These are phyloP conservation scores for Drosophila aff. DNA, from an alignment of 1,140 invertebrate genomes.

Conservation along the genomic window DNA sequence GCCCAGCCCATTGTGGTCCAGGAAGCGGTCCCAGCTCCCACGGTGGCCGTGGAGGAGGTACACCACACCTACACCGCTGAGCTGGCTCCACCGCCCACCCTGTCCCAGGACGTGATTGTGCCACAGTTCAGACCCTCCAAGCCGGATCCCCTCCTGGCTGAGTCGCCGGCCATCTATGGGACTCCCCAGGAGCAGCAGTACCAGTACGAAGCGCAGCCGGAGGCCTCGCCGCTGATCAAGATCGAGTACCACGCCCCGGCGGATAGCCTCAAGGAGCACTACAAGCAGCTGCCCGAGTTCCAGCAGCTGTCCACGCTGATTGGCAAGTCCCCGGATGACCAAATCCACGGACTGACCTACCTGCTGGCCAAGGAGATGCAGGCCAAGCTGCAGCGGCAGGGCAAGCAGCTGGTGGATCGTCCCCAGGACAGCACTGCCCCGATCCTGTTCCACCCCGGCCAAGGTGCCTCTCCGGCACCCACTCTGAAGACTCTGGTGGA, in stretches of 20 bases:
- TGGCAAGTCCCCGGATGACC: slow-evolving; percentile 81
- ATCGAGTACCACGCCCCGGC: slow-evolving; percentile 74
- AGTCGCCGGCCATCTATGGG: slow-evolving; percentile 45
- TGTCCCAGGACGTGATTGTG: slow-evolving; percentile 10
- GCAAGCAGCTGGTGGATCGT: slow-evolving; percentile 61
- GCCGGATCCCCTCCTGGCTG: slow-evolving; percentile 62
- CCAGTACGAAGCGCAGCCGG: slow-evolving; percentile 53
- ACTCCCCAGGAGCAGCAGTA: slow-evolving; percentile 51
- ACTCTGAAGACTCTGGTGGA: slow-evolving; percentile 30
- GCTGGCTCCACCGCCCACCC: slow-evolving; percentile 23
- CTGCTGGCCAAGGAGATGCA: slow-evolving; percentile 83
- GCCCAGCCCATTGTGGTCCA: slow-evolving; percentile 72
- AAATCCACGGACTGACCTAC: slow-evolving; percentile 81
- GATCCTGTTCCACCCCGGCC: slow-evolving; percentile 70
- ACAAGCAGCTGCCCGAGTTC: slow-evolving; percentile 74
- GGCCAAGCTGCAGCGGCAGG: slow-evolving; percentile 69
- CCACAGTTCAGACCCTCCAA: slow-evolving; percentile 68
- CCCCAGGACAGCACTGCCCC: slow-evolving; percentile 76
- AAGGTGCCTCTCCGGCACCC: background rate
- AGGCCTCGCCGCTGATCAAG: slow-evolving; percentile 62
- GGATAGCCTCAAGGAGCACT: slow-evolving; percentile 69
- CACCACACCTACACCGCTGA: slow-evolving; percentile 69
- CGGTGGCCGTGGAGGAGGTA: slow-evolving; percentile 41
- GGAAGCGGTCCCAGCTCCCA: slow-evolving; percentile 25
- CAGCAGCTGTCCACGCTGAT: slow-evolving; percentile 74